Percentiles rank a stretch among this genome's conserved stretches.
phyloP scores from a whole-genome alignment of 2,888 invertebrate genomes.

The Leptarthrus brevirostris region DNA sequence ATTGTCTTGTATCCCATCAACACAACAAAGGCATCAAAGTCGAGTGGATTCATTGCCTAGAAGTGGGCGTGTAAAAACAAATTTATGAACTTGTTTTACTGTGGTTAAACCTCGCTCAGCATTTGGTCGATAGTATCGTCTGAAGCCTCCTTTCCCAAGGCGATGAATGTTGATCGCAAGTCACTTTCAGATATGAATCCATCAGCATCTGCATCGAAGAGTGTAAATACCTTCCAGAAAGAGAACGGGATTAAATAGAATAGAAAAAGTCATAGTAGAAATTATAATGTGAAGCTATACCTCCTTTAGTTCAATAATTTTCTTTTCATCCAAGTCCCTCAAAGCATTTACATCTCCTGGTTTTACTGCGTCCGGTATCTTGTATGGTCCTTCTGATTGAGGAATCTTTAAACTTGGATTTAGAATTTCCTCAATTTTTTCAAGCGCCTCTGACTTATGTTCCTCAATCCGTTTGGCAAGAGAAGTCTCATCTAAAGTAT shows the following conservation, averaged over 20 bases:
- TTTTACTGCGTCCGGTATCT: constrained; percentile 61
- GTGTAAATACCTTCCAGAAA: constrained; percentile 70
- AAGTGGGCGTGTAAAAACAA: constrained; percentile 26
- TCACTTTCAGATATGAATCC: constrained; percentile 75
- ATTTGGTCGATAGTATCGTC: constrained; percentile 72
- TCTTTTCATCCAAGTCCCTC: constrained; percentile 72
- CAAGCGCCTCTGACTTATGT: constrained; percentile 63
- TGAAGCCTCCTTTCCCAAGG: constrained; percentile 71
- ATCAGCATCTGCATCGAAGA: constrained; percentile 75
- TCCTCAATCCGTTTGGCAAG: constrained; percentile 56
- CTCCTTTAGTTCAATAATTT: constrained; percentile 75
- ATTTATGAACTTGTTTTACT: constrained; percentile 1
- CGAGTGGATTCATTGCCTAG: constrained; percentile 70
- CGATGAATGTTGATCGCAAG: constrained; percentile 72
- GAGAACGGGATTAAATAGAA: constrained; percentile 12
- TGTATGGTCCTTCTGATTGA: constrained; percentile 62
- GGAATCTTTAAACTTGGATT: constrained; percentile 65
- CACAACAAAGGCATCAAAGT: constrained; percentile 74
- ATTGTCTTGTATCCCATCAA: constrained; percentile 73
- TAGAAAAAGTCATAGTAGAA: not conserved
- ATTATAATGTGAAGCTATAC: constrained; percentile 65
- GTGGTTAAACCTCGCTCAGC: constrained; percentile 71
- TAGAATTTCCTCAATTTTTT: constrained; percentile 65
- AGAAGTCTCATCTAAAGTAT: constrained; percentile 58
- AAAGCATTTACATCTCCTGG: constrained; percentile 68